Conservation (phyloP, 1,140 invertebrate species). For the Chymomyza costata region DNA sequence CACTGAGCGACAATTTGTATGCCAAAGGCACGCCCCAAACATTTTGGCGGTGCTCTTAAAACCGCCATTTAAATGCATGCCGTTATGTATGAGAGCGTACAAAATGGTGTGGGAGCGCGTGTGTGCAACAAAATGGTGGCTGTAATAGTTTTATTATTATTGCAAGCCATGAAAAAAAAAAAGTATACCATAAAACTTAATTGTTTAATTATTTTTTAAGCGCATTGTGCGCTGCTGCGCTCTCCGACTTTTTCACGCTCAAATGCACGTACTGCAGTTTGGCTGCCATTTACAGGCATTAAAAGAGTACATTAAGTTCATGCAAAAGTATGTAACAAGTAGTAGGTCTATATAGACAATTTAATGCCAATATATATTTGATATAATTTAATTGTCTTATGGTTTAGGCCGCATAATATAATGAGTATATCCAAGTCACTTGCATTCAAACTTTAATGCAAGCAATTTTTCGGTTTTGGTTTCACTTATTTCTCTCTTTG, state of each 20-base stretch:
- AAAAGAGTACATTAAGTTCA: no score
- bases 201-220: constrained; percentile 67
- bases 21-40: constrained; percentile 17
- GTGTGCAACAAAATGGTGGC: constrained; percentile 10
- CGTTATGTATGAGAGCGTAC: not conserved
- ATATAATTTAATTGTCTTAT: constrained; percentile 2
- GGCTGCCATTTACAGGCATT: no score
- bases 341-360: no score
- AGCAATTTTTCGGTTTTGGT: not conserved
- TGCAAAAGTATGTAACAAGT: no score
- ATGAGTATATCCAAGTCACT: not conserved
- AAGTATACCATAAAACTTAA: constrained; percentile 44
- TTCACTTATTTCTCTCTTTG: constrained; percentile 16
- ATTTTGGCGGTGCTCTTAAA: constrained; percentile 27
- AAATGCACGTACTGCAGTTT: no score
- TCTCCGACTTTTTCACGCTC: not conserved
- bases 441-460: not conserved
- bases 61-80: constrained; percentile 67
- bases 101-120: not conserved
- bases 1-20: constrained; percentile 23
- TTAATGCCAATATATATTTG: not conserved
- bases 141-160: constrained; percentile 62
- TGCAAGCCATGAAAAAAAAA: constrained; percentile 9
- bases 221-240: not conserved
- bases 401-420: no score